phyloP scores from a whole-genome alignment of 2,888 invertebrate genomes.

The Eristalis tenax region DNA sequence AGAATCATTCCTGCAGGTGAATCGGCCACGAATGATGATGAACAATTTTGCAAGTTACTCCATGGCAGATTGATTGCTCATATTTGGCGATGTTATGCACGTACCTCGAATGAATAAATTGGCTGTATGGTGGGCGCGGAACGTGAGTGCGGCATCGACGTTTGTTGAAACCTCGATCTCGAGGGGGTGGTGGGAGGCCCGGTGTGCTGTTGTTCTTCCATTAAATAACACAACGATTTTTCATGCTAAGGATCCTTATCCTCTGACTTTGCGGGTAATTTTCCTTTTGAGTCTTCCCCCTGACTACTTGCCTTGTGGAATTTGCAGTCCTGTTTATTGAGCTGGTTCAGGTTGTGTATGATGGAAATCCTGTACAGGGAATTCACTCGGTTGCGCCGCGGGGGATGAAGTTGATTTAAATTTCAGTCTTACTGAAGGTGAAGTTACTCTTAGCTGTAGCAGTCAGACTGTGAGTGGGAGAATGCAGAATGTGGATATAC shows the following conservation, averaged over 20 bases:
- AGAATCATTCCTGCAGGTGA: background rate
- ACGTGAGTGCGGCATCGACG: slow-evolving; percentile 31
- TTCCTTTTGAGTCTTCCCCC: background rate
- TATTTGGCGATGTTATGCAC: slow-evolving; percentile 55
- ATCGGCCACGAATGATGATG: slow-evolving; percentile 25
- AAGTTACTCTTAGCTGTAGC: background rate
- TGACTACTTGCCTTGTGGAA: background rate
- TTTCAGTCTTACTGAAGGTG: background rate
- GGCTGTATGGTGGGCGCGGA: slow-evolving; percentile 16
- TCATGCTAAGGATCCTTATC: slow-evolving; percentile 24
- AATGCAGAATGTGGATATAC: background rate
- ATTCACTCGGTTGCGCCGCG: background rate
- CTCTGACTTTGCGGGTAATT: slow-evolving; percentile 24
- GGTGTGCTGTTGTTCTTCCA: slow-evolving; percentile 13
- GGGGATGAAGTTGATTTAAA: slow-evolving; percentile 21
- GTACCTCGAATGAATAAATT: slow-evolving; percentile 60
- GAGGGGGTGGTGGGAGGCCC: background rate
- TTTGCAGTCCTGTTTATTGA: background rate
- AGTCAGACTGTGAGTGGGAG: background rate
- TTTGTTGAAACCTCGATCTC: background rate
- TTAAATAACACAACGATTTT: slow-evolving; percentile 39
- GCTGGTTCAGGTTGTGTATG: slow-evolving; percentile 9
- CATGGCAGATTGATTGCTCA: slow-evolving; percentile 56
- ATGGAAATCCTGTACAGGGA: slow-evolving; percentile 26
- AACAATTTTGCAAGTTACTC: slow-evolving; percentile 49